Evolutionary conservation across 2,888 invertebrate genomes (phyloP).

Genomic region (Lasioglossum leucozonium): DNA sequence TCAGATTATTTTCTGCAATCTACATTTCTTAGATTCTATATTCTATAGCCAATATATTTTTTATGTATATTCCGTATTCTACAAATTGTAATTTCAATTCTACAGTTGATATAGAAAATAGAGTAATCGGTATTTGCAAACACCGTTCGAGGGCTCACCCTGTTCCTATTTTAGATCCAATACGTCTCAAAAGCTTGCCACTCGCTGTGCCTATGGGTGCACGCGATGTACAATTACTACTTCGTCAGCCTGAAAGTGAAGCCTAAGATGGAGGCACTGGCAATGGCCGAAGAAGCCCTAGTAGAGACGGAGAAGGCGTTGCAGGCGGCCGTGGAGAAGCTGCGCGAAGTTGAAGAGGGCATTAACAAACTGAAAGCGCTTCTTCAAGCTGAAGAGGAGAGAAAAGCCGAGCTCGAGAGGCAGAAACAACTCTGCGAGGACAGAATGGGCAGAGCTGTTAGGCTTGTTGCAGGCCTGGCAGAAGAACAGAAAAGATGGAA

Average conservation of each 20-base stretch:
- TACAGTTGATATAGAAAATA: too few species aligned
- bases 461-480: conserved; percentile 88
- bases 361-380: conserved; percentile 90
- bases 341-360: conserved; percentile 91
- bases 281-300: conserved; percentile 89
- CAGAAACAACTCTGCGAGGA: conserved; percentile 91
- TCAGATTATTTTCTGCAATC: too few species aligned
- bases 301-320: conserved; percentile 88
- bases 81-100: too few species aligned
- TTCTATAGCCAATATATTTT: too few species aligned
- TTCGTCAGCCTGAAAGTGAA: conserved; percentile 93
- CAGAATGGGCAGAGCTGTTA: conserved; percentile 91
- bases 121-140: too few species aligned
- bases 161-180: conserved; percentile 59
- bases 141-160: not conserved
- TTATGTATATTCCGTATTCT: too few species aligned
- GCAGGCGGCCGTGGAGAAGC: conserved; percentile 90
- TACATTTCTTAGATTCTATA: too few species aligned
- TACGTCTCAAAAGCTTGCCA: conserved; percentile 92
- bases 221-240: conserved; percentile 97
- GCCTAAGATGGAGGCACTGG: conserved; percentile 94
- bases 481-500: conserved; percentile 91
- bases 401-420: conserved; percentile 89
- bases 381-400: conserved; percentile 90
- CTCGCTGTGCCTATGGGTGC: conserved; percentile 95